Evolutionary conservation across 92 coral and sea anemone species (phyloP).

Genomic region (Epizoanthus scotinus): DNA sequence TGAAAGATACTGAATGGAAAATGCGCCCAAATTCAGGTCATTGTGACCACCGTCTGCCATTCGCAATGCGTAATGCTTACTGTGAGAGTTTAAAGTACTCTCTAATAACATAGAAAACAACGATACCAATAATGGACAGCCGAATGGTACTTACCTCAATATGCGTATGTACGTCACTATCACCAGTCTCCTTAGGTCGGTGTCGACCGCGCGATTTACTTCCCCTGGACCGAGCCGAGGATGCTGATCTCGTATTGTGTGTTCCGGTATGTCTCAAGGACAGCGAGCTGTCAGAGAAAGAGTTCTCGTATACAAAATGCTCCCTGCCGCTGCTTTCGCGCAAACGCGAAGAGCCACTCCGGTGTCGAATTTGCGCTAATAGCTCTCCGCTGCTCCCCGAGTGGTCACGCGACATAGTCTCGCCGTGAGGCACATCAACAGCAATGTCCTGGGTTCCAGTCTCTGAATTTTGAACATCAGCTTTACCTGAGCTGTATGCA

Average conservation of each 20-base stretch:
- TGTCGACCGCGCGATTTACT: not conserved
- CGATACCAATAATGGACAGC: too few species aligned
- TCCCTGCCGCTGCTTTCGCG: not conserved
- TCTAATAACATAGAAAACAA: too few species aligned
- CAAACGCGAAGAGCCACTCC: too few species aligned
- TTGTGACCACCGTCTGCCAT: too few species aligned
- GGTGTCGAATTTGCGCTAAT: too few species aligned
- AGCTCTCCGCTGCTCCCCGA: not conserved
- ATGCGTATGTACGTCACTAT: not conserved
- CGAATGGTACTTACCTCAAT: not conserved
- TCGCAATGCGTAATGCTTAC: too few species aligned
- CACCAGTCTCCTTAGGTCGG: not conserved
- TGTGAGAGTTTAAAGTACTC: too few species aligned
- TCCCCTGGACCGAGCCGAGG: slow-evolving; percentile 3
- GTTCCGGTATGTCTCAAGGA: not conserved
- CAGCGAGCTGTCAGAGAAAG: not conserved
- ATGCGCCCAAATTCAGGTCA: too few species aligned
- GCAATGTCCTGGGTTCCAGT: not conserved
- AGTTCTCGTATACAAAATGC: not conserved
- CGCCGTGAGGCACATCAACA: not conserved
- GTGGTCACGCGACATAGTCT: not conserved
- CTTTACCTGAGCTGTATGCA: too few species aligned
- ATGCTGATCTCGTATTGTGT: not conserved
- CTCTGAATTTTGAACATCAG: not conserved
- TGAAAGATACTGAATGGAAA: too few species aligned